Evolutionary conservation across 2,113 vertebrate genomes (phyloP).

Genomic region (Glaucomys volans): DNA sequence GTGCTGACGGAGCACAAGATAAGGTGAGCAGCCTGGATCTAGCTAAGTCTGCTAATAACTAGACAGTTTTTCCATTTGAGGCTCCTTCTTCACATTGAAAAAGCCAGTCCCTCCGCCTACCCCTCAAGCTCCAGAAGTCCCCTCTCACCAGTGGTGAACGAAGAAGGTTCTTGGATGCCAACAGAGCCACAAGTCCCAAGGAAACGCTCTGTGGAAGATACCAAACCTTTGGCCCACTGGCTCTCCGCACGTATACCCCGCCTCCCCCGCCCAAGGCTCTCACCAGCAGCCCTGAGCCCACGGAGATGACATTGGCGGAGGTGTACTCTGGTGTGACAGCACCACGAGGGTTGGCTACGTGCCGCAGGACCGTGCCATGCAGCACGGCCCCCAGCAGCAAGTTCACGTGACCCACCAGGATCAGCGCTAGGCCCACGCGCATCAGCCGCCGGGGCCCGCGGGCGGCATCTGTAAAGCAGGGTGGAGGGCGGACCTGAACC

Average conservation of each 20-base stretch:
- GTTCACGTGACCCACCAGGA: slow-evolving; percentile 94
- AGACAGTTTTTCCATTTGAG: not conserved
- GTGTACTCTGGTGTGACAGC: slow-evolving; percentile 91
- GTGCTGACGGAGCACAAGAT: slow-evolving; percentile 86
- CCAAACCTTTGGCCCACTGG: not conserved
- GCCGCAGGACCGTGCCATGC: slow-evolving; percentile 93
- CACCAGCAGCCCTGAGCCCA: slow-evolving; percentile 94
- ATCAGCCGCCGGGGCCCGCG: slow-evolving; percentile 90
- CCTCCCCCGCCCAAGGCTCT: slow-evolving; percentile 51
- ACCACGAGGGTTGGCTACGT: slow-evolving; percentile 91
- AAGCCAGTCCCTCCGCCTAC: not conserved
- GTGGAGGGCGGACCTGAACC: not conserved
- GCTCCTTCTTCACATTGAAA: not conserved
- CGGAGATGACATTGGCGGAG: slow-evolving; percentile 92
- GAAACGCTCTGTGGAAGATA: slow-evolving; percentile 90
- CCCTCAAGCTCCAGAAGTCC: not conserved
- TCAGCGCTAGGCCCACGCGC: slow-evolving; percentile 91
- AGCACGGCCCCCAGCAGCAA: slow-evolving; percentile 94
- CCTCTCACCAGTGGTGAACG: slow-evolving; percentile 81
- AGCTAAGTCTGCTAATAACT: not conserved
- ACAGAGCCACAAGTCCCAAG: slow-evolving; percentile 92
- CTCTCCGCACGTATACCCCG: accelerated
- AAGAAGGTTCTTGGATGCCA: slow-evolving; percentile 92
- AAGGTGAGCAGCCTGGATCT: not conserved
- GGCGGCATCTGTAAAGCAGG: slow-evolving; percentile 85